Percentiles rank a stretch among this genome's conserved stretches.
These are phyloP conservation scores for Macrobrachium nipponense DNA, from an alignment of 1,140 invertebrate genomes.

Conservation along the genomic window DNA sequence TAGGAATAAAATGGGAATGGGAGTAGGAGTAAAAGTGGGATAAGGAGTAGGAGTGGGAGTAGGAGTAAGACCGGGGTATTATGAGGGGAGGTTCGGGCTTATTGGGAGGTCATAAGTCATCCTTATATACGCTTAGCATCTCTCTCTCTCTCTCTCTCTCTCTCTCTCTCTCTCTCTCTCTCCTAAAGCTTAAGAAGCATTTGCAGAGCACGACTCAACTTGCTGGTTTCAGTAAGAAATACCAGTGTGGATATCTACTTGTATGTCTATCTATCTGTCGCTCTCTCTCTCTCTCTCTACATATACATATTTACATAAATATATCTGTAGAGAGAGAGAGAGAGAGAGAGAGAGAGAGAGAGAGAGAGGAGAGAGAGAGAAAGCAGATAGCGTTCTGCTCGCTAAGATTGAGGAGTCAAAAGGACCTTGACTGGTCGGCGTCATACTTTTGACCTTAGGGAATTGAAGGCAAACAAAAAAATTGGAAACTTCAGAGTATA, in stretches of 20 bases:
- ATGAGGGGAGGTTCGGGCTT: not conserved
- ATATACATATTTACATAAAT: no score
- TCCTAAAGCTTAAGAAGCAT: not conserved
- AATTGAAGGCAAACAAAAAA: no score
- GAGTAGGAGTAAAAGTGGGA: not conserved
- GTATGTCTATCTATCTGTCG: not conserved
- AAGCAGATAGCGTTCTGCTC: no score
- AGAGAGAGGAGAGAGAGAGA: not conserved
- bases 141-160: not conserved
- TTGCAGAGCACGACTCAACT: no score
- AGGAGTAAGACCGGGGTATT: not conserved
- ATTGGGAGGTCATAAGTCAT: not conserved
- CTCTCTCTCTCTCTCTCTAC: not conserved
- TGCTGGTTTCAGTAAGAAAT: no score
- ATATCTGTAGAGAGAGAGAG: conserved; percentile 4
- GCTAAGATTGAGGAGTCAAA: no score
- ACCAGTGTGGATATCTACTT: not conserved
- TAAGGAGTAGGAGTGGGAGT: not conserved
- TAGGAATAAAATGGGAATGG: not conserved
- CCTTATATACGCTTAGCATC: not conserved
- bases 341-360: conserved; percentile 32
- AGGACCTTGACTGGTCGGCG: no score
- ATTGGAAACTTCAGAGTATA: no score
- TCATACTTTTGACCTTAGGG: no score
- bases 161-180: not conserved